phyloP scores from a whole-genome alignment of 1,140 invertebrate species.

The Drosophila neocordata region DNA sequence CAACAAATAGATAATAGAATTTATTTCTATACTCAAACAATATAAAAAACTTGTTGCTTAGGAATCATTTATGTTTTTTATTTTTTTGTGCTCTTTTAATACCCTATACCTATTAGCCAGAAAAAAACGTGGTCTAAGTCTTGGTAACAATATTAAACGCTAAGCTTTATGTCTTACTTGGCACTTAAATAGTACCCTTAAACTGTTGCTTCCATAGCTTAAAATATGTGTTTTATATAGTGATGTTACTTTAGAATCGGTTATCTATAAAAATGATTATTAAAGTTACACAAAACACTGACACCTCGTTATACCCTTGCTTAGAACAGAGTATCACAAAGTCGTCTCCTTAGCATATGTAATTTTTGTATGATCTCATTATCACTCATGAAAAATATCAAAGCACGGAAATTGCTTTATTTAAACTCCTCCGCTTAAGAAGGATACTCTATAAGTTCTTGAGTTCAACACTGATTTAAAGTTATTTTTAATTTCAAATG shows the following conservation, averaged over 20 bases:
- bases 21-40: slow-evolving; percentile 3
- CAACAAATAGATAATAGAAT: slow-evolving; percentile 26
- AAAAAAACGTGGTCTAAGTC: too few species aligned
- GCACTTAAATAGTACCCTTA: too few species aligned
- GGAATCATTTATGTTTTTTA: background rate
- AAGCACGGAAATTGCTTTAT: background rate
- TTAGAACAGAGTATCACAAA: background rate
- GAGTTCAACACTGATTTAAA: background rate
- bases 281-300: too few species aligned
- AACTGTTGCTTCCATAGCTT: too few species aligned
- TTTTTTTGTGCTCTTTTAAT: background rate
- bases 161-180: too few species aligned
- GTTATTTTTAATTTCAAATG: too few species aligned
- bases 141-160: too few species aligned
- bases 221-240: too few species aligned
- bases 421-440: background rate
- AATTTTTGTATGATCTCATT: background rate
- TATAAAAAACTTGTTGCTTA: slow-evolving; percentile 45
- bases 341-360: background rate
- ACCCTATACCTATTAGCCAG: too few species aligned
- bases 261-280: too few species aligned
- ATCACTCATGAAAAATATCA: background rate
- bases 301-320: too few species aligned
- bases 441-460: background rate
- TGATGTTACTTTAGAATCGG: too few species aligned